Evolutionary conservation across 2,797 vertebrate species (phyloP), one percentile per base, ranked within the genome.

Genomic region (Sebastes umbrosus): DNA sequence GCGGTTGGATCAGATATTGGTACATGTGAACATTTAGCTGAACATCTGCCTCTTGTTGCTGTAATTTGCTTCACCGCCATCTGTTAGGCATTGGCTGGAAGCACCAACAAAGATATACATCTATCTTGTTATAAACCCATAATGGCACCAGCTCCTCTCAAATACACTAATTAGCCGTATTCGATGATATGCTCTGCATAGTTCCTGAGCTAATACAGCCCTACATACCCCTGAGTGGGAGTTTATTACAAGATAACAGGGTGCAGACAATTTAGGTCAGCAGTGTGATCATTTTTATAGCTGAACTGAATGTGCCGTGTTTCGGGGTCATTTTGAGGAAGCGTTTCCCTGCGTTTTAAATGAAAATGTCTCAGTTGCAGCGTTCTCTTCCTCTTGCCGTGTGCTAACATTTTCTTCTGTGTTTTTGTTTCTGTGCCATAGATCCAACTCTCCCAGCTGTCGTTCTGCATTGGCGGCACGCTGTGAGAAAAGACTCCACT

Each of bases 11-110:
- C 86, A 90, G 86, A 92, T 91, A 84, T 85, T 77, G 59, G 82
- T 87, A 84, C 89, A 93, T 91, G 88, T 55, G 60, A 92, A 88
- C 87, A 75, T 90, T 90, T 88, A 87, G 85, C 78, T 78, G 84
- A 94, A 93, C 92, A 93, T 94, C 91, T 94, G 91, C 88, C 85
- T 92, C 78, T 84, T 89, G 88, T 91, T 90, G 86, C 83, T 86
- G 80, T 88, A 86, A 93, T 90, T 92, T 89, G 77, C 84, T 84
- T 88, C 84, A 65, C 62, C 32, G 27, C 93, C 93, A 93, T 94
- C 93, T 94, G 92, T 90, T 91, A 80, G 65, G 46, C 78, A 84
- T 73, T 86, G 87, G 68, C 88, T 90, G 66, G 82, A 89, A 87
- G 84, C 81, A 81, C 81, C 77, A 84, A 77, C 62, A 84, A 84